Evolutionary conservation across 2,113 vertebrate species (phyloP), one percentile per base, ranked within the genome.

Genomic region (Reinhardtius hippoglossoides): DNA sequence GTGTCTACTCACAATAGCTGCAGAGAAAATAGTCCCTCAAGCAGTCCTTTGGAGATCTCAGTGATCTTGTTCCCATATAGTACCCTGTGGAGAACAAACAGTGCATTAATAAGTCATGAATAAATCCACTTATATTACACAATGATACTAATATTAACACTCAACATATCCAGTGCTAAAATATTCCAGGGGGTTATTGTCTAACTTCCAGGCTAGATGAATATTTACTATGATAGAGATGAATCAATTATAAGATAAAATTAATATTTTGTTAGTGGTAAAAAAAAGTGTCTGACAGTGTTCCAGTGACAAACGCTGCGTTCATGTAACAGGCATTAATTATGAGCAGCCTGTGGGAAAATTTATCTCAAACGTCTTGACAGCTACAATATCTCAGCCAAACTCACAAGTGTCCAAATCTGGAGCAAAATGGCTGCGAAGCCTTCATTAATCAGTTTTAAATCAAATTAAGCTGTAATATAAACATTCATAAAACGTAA

Each of bases 21-120:
- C 70, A 99, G 92, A 79, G 98, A 96, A 91, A 99, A 98, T 0
- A 99, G 94, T 85, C 98, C 98, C 91, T 99, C 97, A 80, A 99
- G 97, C 1, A 99, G 92, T 44, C 95, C 96, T 93, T 99, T 99
- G 54, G 98, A 96, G 84, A 99, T 96, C 92, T 99, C 98, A 4
- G 97, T 98, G 85, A 99, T 98, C 95, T 99, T 99, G 92, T 99
- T 99, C 78, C 98, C 98, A 80, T 99, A 99, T 16, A 99, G 94
- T 37, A 99, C 98, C 57, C 98, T 99, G 91, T 87, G 84, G 26
- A 87, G 20, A 82, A 77, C 46, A 92, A 75, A 86, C 4, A 61
- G 2, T 50, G 26, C 40, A 58, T 59, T 59, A 67, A 76, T 67
- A 72, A 71, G 65, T 54, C 14, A 61, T 74, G 61, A 80, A 58